These are phyloP conservation scores for Xiphophorus hellerii DNA, from an alignment of 2,113 vertebrate species.

Conservation along the genomic window DNA sequence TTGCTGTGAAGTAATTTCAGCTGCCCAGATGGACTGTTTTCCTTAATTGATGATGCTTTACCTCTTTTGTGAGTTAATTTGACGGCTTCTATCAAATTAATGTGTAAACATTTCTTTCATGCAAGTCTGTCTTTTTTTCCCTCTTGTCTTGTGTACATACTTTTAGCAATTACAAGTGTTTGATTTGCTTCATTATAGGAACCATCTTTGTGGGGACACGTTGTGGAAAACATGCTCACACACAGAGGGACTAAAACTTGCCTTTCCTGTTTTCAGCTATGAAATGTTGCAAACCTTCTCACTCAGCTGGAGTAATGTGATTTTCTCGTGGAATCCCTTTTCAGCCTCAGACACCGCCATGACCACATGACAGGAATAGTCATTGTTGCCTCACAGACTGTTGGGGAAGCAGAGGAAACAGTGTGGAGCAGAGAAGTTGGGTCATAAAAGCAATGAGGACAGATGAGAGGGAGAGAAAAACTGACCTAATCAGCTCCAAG, in stretches of 20 bases:
- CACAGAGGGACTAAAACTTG: background rate
- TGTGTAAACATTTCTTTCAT: background rate
- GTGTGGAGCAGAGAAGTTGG: constrained; percentile 1
- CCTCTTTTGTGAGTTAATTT: constrained; percentile 13
- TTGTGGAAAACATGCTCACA: constrained; percentile 1
- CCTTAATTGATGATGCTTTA: constrained; percentile 13
- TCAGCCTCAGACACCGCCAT: constrained; percentile 14
- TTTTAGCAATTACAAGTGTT: constrained; percentile 59
- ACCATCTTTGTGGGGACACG: constrained; percentile 2
- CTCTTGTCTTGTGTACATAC: constrained; percentile 32
- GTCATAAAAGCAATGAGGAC: background rate
- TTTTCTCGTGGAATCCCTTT: constrained; percentile 25
- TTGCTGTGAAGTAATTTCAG: constrained; percentile 1
- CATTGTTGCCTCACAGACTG: constrained; percentile 8
- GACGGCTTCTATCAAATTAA: constrained; percentile 3
- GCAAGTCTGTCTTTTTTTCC: constrained; percentile 7
- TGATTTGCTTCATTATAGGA: constrained; percentile 45
- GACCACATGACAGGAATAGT: constrained; percentile 17
- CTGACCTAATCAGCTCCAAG: background rate
- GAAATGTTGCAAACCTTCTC: constrained; percentile 3
- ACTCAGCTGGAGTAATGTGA: constrained; percentile 26
- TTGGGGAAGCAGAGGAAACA: constrained; percentile 10
- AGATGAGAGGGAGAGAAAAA: constrained; percentile 6
- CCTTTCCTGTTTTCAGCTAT: constrained; percentile 5
- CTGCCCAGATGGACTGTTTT: constrained; percentile 25